phyloP scores from a whole-genome alignment of 2,797 vertebrate species.

The Syndactyla subalaris region DNA sequence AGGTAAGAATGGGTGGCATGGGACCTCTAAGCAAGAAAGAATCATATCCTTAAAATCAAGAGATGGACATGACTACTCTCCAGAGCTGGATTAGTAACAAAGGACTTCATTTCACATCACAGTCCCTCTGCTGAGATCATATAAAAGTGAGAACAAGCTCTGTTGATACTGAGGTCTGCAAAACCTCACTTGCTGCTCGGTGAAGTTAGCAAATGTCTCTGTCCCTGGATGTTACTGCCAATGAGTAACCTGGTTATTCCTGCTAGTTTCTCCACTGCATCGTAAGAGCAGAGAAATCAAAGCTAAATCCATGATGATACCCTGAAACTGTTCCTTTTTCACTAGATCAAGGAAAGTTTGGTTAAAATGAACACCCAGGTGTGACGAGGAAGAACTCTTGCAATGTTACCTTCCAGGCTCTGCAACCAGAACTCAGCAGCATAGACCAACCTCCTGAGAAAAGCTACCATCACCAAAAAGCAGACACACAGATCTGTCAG shows the following conservation, averaged over 20 bases:
- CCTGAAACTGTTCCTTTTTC: not conserved
- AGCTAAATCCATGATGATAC: not conserved
- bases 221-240: not conserved
- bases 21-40: not conserved
- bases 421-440: not conserved
- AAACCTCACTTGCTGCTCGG: not conserved
- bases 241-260: not conserved
- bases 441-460: not conserved
- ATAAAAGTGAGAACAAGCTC: not conserved
- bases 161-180: not conserved
- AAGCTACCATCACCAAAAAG: not conserved
- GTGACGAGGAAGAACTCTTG: not conserved
- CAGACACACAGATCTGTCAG: not conserved
- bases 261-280: not conserved
- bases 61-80: not conserved
- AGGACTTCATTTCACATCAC: not conserved
- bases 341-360: not conserved
- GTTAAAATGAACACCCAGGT: not conserved
- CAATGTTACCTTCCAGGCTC: not conserved
- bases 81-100: not conserved
- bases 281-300: not conserved
- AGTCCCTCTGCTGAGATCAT: not conserved
- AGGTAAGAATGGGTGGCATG: not conserved
- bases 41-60: not conserved
- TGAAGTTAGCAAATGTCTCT: not conserved